phyloP scores from a whole-genome alignment of 2,888 invertebrate genomes.

The Xestia sexstrigata region DNA sequence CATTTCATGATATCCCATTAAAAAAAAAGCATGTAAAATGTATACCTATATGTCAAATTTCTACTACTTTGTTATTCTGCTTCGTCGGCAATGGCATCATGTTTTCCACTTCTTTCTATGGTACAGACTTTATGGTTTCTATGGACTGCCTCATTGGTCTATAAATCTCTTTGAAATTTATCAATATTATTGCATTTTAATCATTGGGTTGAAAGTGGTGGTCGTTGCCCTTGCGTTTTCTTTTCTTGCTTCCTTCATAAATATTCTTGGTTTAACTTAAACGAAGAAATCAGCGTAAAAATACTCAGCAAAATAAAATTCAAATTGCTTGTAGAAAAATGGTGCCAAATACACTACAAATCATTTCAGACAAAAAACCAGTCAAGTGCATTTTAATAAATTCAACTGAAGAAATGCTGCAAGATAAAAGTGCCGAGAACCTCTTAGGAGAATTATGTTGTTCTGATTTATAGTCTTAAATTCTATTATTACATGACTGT shows the following conservation, averaged over 20 bases:
- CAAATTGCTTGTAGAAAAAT: conserved; percentile 28
- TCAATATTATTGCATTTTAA: background rate
- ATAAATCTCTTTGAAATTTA: no score
- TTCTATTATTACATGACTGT: background rate
- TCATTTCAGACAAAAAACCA: conserved; percentile 65
- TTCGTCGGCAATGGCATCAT: background rate
- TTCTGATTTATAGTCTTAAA: conserved; percentile 36
- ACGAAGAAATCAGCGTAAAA: conserved; percentile 6
- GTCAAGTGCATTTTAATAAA: conserved; percentile 76
- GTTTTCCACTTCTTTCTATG: background rate
- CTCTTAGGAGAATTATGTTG: conserved; percentile 31
- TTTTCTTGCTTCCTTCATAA: no score
- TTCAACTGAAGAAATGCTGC: conserved; percentile 63
- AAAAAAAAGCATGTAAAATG: no score
- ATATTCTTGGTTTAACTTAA: no score
- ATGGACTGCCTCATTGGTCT: no score
- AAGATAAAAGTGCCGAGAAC: conserved; percentile 37
- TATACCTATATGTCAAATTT: background rate
- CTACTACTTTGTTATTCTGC: background rate
- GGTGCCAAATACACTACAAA: conserved; percentile 66
- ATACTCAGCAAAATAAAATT: conserved; percentile 14
- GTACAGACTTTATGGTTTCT: background rate
- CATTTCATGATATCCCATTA: no score
- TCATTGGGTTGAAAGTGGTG: background rate
- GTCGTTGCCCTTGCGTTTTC: background rate